Base-by-base conservation (phyloP, 37 sponge, comb jelly and placozoan species). In the Spongilla lacustris region DNA sequence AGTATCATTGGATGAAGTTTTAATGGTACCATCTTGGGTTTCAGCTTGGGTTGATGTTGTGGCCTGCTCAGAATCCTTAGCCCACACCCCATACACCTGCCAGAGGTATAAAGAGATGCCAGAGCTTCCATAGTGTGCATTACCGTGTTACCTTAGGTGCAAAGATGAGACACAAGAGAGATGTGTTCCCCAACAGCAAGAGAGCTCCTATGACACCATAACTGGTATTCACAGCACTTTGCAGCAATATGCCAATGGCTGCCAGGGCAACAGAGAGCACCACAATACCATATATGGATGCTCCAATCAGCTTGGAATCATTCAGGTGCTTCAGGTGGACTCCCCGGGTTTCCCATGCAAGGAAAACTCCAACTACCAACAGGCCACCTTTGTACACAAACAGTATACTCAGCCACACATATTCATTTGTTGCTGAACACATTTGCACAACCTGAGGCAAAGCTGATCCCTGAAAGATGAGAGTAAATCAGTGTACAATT, bases 271-370 rank as follows among this genome's bases (percentile, higher is more conserved):
- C 58, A 8, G 86, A 84, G 33, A 88, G 66, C 2, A 92, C 69
- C 37, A 88, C 93, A 66, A 85, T 81, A 4, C 85, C 69, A 66
- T 92, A 92, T 9, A 92, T 89, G 27, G 83, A 81, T 74, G 83
- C 77, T 49, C 72, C 91, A 69, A 91, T 83, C 27, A 85, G 30
- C 11, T 74, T 69, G 78, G 91, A 91, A 23, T 91, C 91, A 71
- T 91, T 91, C 48, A 91, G 77, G 24, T 86, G 68, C 29, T 66
- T 66, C 25, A 86, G 82, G 30, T 91, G 83, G 19, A 91, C 83
- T 27, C 82, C 83, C 11, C 91, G 66, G 24, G 91, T 91, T 80
- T 91, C 91, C 77, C 86, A 86, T 27, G 91, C 87, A 27, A 91
- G 87, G 37, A 87, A 84, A 0, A 87, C 74, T 70, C 92, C 88